Evolutionary conservation across 1,140 invertebrate genomes (phyloP).

Genomic region (Macrostomum lignano): DNA sequence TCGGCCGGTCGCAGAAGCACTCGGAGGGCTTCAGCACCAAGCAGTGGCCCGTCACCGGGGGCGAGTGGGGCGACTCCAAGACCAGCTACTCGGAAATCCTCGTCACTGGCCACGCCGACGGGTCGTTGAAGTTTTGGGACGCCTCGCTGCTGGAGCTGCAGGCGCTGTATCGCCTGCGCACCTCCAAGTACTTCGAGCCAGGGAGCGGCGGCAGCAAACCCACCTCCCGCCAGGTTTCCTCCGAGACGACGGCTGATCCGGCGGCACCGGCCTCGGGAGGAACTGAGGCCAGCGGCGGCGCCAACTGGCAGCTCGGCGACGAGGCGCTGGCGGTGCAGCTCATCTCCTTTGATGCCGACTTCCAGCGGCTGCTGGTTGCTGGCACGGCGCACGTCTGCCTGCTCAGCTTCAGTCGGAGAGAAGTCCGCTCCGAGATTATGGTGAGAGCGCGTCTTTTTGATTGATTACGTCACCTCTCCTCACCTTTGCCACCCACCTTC

Average conservation of each 20-base stretch:
- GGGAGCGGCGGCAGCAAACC: neutral
- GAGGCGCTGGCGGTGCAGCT: conserved; percentile 74
- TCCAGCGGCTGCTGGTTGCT: conserved; percentile 54
- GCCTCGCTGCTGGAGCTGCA: conserved; percentile 50
- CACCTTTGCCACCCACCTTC: too few relatives aligned
- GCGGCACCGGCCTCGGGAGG: conserved; percentile 17
- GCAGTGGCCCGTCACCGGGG: conserved; percentile 67
- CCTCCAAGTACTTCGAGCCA: conserved; percentile 63
- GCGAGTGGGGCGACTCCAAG: conserved; percentile 63
- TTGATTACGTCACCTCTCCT: too few relatives aligned
- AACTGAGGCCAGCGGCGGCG: conserved; percentile 8
- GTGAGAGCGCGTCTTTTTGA: too few relatives aligned
- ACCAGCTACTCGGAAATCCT: conserved; percentile 87
- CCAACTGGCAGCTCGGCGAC: conserved; percentile 33
- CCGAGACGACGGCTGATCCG: conserved; percentile 16
- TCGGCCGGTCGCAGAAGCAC: conserved; percentile 39
- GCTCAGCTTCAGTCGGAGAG: conserved; percentile 79
- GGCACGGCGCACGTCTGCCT: conserved; percentile 68
- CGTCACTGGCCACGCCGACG: conserved; percentile 76
- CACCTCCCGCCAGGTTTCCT: neutral
- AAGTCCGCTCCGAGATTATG: too few relatives aligned
- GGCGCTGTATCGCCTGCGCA: conserved; percentile 87
- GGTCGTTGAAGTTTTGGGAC: conserved; percentile 86
- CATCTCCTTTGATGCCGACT: conserved; percentile 67
- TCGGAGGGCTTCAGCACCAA: conserved; percentile 61